A percentile compares a stretch with the other conserved stretches of the same genome.
phyloP scores from a whole-genome alignment of 2,797 vertebrate genomes.

The Loris lydekkerianus region DNA sequence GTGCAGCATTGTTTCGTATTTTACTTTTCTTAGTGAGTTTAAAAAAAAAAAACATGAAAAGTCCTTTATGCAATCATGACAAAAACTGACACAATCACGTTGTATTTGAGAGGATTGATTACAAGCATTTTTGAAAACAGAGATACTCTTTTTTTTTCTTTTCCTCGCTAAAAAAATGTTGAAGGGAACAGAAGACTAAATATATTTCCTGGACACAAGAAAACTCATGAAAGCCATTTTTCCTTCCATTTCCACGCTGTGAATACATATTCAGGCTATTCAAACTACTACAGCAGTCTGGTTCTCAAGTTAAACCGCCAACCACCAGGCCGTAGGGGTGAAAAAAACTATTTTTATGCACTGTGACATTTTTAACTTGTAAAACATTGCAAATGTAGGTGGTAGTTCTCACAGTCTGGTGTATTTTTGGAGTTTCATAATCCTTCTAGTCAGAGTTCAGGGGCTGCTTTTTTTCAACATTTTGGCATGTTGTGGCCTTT shows the following conservation, averaged over 20 bases:
- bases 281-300: conserved; percentile 70
- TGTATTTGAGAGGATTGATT: conserved; percentile 73
- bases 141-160: conserved; percentile 21
- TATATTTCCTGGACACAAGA: conserved; percentile 74
- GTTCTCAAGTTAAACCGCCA: conserved; percentile 80
- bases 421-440: conserved; percentile 83
- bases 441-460: conserved; percentile 73
- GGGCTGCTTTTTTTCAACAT: conserved; percentile 78
- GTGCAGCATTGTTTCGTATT: conserved; percentile 59
- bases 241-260: conserved; percentile 75
- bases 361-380: conserved; percentile 85
- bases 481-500: conserved; percentile 73
- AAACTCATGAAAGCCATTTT: conserved; percentile 84
- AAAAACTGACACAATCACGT: conserved; percentile 55
- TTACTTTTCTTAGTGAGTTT: conserved; percentile 58
- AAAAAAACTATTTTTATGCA: conserved; percentile 80
- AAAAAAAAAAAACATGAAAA: neutral
- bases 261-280: conserved; percentile 83
- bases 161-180: conserved; percentile 33
- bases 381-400: conserved; percentile 82
- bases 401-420: conserved; percentile 81
- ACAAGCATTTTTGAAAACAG: conserved; percentile 75
- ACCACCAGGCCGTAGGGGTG: conserved; percentile 66
- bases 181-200: conserved; percentile 73
- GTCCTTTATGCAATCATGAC: conserved; percentile 36